Percentiles rank a stretch among this genome's conserved stretches.
Evolutionary conservation across 2,888 invertebrate genomes (phyloP).

Genomic region (Eristalis pertinax): DNA sequence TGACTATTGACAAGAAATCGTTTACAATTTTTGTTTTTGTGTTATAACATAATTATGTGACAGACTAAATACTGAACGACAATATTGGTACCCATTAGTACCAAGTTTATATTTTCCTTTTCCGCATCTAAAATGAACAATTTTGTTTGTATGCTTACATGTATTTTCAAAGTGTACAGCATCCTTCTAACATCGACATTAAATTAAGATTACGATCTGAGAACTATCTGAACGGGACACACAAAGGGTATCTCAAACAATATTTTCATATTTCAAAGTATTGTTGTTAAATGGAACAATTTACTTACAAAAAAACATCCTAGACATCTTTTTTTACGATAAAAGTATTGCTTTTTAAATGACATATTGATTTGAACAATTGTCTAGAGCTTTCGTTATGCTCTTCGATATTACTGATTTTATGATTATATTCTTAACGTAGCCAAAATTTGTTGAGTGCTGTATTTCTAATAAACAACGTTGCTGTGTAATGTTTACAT

Average conservation of each 20-base stretch:
- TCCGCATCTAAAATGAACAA: not conserved
- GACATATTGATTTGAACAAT: not conserved
- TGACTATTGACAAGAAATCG: conserved; percentile 30
- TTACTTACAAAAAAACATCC: not conserved
- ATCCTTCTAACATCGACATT: conserved; percentile 21
- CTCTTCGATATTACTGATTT: not conserved
- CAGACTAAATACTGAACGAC: conserved; percentile 6
- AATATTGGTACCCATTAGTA: not conserved
- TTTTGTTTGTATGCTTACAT: not conserved
- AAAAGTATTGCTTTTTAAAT: conserved; percentile 42
- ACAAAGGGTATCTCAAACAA: not conserved
- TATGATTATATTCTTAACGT: conserved; percentile 4
- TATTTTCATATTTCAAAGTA: not conserved
- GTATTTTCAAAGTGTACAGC: not conserved
- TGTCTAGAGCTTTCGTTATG: not conserved
- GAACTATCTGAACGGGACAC: not conserved
- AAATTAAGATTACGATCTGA: not conserved
- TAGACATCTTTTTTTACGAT: conserved; percentile 1
- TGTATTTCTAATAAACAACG: conserved; percentile 18
- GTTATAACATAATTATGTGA: conserved; percentile 23
- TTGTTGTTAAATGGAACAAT: not conserved
- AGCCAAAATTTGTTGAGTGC: conserved; percentile 9
- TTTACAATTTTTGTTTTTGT: conserved; percentile 13
- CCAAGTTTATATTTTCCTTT: not conserved
- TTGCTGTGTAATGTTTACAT: conserved; percentile 24